These are phyloP conservation scores for Epinotia brunnichana DNA, from an alignment of 2,888 invertebrate genomes.

Conservation along the genomic window DNA sequence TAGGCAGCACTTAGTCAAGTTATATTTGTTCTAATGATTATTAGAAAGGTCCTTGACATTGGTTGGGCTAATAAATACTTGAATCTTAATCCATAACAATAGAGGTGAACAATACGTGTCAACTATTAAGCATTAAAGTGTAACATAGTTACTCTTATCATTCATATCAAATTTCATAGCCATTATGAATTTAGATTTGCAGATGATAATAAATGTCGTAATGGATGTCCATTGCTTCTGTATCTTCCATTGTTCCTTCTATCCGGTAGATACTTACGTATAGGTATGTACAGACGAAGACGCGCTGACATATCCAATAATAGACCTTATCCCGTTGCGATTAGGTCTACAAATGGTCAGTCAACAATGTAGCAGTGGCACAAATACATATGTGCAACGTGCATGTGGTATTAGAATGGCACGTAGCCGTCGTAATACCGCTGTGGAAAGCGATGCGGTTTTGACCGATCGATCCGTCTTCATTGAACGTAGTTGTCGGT, in stretches of 20 bases:
- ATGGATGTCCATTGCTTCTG: background rate
- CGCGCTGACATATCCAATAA: background rate
- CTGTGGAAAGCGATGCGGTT: conserved; percentile 20
- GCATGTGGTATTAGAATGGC: conserved; percentile 1
- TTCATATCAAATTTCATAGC: background rate
- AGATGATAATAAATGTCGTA: background rate
- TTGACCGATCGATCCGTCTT: conserved; percentile 16
- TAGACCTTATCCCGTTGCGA: background rate
- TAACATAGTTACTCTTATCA: too few relatives aligned
- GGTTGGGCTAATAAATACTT: too few relatives aligned
- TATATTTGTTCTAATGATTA: too few relatives aligned
- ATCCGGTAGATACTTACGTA: too few relatives aligned
- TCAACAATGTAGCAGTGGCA: background rate
- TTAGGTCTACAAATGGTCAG: background rate
- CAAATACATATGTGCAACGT: background rate
- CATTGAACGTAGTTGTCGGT: background rate
- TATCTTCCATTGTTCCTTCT: too few relatives aligned
- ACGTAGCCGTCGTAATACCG: background rate
- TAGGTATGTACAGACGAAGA: background rate
- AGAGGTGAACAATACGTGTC: too few relatives aligned
- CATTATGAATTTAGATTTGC: background rate
- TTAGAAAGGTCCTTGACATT: too few relatives aligned
- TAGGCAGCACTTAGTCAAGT: too few relatives aligned
- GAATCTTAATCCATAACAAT: too few relatives aligned
- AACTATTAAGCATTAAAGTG: too few relatives aligned